Conservation (phyloP, 2,888 invertebrate genomes). For the Trypoxylon attenuatum region DNA sequence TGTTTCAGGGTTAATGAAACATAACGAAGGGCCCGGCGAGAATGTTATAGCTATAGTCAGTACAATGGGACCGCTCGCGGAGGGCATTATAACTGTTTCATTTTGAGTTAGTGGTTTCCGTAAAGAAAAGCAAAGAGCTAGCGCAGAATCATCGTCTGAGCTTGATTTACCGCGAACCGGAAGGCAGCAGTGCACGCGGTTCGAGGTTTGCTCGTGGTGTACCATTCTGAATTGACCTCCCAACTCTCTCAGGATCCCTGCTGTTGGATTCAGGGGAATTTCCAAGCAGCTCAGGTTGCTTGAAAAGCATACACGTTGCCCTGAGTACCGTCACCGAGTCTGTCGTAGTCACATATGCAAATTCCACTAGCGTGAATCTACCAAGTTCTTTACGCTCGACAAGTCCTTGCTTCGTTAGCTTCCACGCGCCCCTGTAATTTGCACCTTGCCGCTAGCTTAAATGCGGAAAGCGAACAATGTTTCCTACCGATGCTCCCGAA, state of each 20-base stretch:
- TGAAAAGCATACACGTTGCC: conserved; percentile 10
- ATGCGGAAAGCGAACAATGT: too few species aligned
- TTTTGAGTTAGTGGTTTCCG: conserved; percentile 8
- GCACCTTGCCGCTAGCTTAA: neutral
- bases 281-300: conserved; percentile 27
- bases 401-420: too few species aligned
- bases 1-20: conserved; percentile 7
- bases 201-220: conserved; percentile 27
- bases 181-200: conserved; percentile 24
- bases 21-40: neutral
- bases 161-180: conserved; percentile 45
- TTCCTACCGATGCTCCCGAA: too few species aligned
- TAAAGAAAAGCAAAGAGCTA: conserved; percentile 24
- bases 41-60: neutral
- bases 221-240: conserved; percentile 40
- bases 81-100: conserved; percentile 15
- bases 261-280: conserved; percentile 35
- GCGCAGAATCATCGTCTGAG: conserved; percentile 26
- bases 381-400: neutral
- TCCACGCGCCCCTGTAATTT: neutral
- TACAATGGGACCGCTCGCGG: conserved; percentile 5
- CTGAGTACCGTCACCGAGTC: neutral
- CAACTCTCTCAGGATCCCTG: conserved; percentile 42
- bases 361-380: neutral
- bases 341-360: conserved; percentile 1